Evolutionary conservation across 1,140 invertebrate species (phyloP), one percentile per base, ranked within the genome.

Genomic region (Delia radicum): DNA sequence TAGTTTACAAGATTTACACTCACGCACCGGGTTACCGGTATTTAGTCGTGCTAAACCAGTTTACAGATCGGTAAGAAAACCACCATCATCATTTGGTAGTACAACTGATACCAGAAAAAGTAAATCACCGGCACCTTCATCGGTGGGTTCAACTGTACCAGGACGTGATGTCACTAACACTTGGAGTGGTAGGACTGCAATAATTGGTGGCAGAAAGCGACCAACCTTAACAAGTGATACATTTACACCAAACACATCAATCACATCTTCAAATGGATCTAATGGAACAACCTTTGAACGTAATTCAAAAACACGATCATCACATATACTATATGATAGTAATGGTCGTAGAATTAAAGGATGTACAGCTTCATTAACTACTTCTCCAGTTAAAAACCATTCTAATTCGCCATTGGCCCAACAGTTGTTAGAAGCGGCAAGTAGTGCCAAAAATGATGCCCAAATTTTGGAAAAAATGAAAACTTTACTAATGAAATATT

Each of bases 391-490:
- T 0, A 90, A 90, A 76, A 89, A 89, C 1, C 90, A 91, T 0
- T 90, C 82, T 42, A 87, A 87, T 5, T 86, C 85, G 7, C 91
- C 91, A 4, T 81, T 93, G 21, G 83, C 92, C n/a, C 91, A 93
- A 80, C 91, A 93, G 79, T 90, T 94, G 2, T 82, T 93, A 1
- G 89, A 91, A 77, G 91, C 92, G 75, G 90, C 92, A 5, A 91
- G 91, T 78, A 90, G 90, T 28, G 89, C 91, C 18, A 90, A 92
- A 79, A 91, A 93, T 79, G 92, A 93, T 77, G 88, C 90, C 0
- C 85, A 90, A 74, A 91, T 93, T 48, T 83, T 93, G 10, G 90
- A 92, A 80, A 92, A 93, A 80, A 89, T 94, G 83, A 92, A 93
- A 79, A 90, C 91, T 7, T 87, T 94, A 15, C 87, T 94, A 8